Evolutionary conservation across 2,113 vertebrate genomes (phyloP).

Genomic region (Mustelus asterias): DNA sequence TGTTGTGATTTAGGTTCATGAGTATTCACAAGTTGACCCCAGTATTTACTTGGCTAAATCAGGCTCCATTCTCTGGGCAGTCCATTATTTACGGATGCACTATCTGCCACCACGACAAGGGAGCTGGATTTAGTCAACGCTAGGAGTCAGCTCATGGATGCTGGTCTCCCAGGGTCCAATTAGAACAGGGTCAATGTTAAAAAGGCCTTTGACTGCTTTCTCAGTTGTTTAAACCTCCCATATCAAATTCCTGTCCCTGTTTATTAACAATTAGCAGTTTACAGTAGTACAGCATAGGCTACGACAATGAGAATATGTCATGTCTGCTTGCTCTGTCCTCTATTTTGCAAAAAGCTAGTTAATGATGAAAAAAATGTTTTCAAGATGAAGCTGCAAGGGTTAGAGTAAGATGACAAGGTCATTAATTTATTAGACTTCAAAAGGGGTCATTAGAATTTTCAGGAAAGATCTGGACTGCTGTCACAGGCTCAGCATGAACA

Average conservation of each 20-base stretch:
- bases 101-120: neutral
- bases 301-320: slow-evolving; percentile 32
- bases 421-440: slow-evolving; percentile 90
- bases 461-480: slow-evolving; percentile 70
- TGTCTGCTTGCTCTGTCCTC: slow-evolving; percentile 47
- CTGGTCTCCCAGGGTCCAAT: neutral
- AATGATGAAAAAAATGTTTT: slow-evolving; percentile 52
- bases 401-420: slow-evolving; percentile 75
- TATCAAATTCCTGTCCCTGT: slow-evolving; percentile 24
- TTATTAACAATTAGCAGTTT: slow-evolving; percentile 34
- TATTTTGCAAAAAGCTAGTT: slow-evolving; percentile 53
- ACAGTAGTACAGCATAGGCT: slow-evolving; percentile 25
- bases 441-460: slow-evolving; percentile 78
- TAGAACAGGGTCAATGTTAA: slow-evolving; percentile 8
- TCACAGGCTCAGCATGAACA: slow-evolving; percentile 65
- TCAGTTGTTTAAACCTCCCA: neutral
- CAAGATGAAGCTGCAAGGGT: slow-evolving; percentile 60
- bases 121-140: neutral
- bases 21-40: neutral
- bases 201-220: neutral
- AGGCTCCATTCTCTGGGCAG: too few relatives aligned
- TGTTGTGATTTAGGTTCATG: neutral
- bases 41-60: neutral
- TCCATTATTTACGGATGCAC: neutral
- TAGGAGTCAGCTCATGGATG: neutral